Percentiles rank a stretch among this genome's conserved stretches.
Conservation (phyloP, 2,797 vertebrate species). For the Scolopax bukidnonensis region DNA sequence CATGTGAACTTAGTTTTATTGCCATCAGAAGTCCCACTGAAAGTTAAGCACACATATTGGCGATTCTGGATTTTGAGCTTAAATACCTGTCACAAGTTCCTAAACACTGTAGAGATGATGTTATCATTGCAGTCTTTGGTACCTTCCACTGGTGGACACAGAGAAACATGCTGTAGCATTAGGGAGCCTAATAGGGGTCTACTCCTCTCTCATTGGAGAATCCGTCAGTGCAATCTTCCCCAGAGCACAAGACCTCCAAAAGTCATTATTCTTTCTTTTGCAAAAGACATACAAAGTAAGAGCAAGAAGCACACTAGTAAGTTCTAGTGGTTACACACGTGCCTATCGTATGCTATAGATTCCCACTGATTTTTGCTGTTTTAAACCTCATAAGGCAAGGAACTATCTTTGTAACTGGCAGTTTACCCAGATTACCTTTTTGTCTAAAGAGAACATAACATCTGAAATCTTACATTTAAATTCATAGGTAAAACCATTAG, state of each 20-base stretch:
- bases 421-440: neutral
- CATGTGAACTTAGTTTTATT: neutral
- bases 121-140: neutral
- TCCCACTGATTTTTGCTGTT: neutral
- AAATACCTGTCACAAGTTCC: neutral
- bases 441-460: neutral
- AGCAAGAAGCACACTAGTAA: neutral
- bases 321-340: neutral
- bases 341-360: neutral
- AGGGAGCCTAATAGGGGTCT: neutral
- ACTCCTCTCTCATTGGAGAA: neutral
- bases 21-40: neutral
- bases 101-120: neutral
- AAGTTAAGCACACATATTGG: neutral
- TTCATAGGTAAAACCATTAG: neutral
- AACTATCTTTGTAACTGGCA: neutral
- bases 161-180: neutral
- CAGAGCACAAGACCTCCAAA: neutral
- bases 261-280: neutral
- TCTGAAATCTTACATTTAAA: neutral
- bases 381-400: neutral
- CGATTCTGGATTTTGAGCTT: neutral
- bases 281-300: neutral
- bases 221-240: neutral
- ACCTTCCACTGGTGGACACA: neutral